Percentiles rank a stretch among this genome's conserved stretches.
Conservation (phyloP, 2,888 invertebrate species). For the Drosophila austrosaltans region DNA sequence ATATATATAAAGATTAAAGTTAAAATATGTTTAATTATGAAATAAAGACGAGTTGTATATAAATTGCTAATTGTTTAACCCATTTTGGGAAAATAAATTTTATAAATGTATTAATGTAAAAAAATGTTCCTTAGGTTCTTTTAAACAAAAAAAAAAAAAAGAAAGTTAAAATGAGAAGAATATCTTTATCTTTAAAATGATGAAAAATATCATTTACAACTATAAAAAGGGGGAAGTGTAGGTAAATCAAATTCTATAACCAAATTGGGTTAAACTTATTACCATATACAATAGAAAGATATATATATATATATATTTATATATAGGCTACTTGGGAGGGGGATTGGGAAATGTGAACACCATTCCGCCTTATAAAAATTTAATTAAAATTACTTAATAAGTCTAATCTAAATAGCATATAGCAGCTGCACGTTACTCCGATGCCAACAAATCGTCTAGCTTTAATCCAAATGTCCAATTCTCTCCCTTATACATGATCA, state of each 20-base stretch:
- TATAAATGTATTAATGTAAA: background rate
- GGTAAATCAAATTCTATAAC: background rate
- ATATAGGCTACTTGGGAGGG: background rate
- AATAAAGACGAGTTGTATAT: background rate
- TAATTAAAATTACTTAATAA: slow-evolving; percentile 11
- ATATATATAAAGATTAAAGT: slow-evolving; percentile 4
- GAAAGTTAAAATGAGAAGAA: background rate
- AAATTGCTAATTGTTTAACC: slow-evolving; percentile 7
- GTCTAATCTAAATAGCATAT: slow-evolving; percentile 6
- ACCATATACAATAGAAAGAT: slow-evolving; percentile 2
- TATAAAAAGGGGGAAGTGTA: background rate
- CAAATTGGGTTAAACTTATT: slow-evolving; percentile 1
- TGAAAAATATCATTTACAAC: slow-evolving; percentile 1
- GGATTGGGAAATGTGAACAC: background rate
- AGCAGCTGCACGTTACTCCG: slow-evolving; percentile 1
- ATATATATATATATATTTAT: background rate
- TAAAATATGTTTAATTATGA: slow-evolving; percentile 5
- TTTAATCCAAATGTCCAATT: background rate
- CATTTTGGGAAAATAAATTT: slow-evolving; percentile 3
- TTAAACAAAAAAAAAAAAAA: background rate
- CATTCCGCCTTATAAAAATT: background rate
- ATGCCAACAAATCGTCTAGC: slow-evolving; percentile 8
- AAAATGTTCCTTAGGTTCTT: slow-evolving; percentile 1
- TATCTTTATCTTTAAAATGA: background rate
- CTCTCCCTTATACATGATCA: slow-evolving; percentile 57